Conservation (phyloP, 2,797 vertebrate species). For the Sebastes alutus region DNA sequence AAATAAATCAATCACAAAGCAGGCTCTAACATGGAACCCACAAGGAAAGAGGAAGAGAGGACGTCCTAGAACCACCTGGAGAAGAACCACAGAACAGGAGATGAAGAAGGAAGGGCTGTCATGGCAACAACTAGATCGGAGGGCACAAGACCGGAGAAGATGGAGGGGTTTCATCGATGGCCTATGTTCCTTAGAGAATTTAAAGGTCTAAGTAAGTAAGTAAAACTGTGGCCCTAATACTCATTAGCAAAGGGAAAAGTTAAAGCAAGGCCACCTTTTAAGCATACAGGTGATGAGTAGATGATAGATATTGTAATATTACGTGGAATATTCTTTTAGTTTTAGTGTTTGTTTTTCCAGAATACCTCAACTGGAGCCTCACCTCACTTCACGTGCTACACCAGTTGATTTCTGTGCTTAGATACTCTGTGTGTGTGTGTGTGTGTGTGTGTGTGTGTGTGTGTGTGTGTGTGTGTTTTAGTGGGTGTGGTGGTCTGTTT, state of each 20-base stretch:
- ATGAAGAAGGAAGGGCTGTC: too few species aligned
- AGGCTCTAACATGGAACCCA: too few species aligned
- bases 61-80: too few species aligned
- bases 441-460: conserved; percentile 58
- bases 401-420: conserved; percentile 25
- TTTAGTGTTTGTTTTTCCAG: background rate
- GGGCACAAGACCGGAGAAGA: too few species aligned
- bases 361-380: background rate
- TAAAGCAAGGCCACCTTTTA: background rate
- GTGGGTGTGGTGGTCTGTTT: conserved; percentile 78
- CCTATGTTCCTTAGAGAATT: too few species aligned
- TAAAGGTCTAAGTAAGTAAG: too few species aligned
- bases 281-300: too few species aligned
- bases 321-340: background rate
- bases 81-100: too few species aligned
- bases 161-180: too few species aligned
- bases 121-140: too few species aligned
- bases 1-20: too few species aligned
- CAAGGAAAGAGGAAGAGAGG: too few species aligned
- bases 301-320: background rate
- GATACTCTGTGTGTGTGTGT: conserved; percentile 46
- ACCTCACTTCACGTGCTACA: conserved; percentile 8
- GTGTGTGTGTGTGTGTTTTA: conserved; percentile 50
- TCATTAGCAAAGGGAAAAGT: background rate
- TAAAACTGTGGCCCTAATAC: background rate